Evolutionary conservation across 2,797 vertebrate genomes (phyloP).

Genomic region (Eospalax fontanierii): DNA sequence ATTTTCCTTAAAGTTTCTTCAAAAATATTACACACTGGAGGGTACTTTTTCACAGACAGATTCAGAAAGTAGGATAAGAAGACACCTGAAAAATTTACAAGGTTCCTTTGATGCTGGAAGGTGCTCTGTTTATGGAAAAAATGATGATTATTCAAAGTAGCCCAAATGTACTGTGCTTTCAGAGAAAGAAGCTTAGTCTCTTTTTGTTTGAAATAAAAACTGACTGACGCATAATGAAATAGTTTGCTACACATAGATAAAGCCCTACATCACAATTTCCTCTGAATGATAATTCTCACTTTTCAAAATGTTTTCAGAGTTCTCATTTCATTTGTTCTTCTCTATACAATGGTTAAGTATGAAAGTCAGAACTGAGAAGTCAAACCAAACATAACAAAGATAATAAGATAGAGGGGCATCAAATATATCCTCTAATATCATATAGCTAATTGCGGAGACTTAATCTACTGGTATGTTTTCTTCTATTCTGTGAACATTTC

Average conservation of each 20-base stretch:
- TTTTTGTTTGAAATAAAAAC: conserved; percentile 71
- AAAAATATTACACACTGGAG: conserved; percentile 61
- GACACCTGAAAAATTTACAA: conserved; percentile 72
- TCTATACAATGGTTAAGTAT: not conserved
- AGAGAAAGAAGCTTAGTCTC: conserved; percentile 32
- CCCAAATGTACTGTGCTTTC: not conserved
- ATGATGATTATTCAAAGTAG: conserved; percentile 43
- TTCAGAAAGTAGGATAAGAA: conserved; percentile 72
- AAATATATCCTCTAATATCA: not conserved
- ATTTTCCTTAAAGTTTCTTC: conserved; percentile 77
- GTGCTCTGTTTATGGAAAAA: conserved; percentile 43
- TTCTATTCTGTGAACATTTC: conserved; percentile 13
- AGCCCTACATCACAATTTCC: not conserved
- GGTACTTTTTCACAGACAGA: conserved; percentile 67
- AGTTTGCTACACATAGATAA: not conserved
- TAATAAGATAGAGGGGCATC: not conserved
- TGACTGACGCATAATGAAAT: not conserved
- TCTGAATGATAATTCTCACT: conserved; percentile 23
- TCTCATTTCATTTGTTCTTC: conserved; percentile 39
- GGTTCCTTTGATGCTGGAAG: conserved; percentile 67
- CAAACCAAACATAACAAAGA: conserved; percentile 27
- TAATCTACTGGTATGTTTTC: not conserved
- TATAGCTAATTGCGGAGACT: conserved; percentile 25
- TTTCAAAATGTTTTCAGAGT: conserved; percentile 31
- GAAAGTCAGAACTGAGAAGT: not conserved